Conservation (phyloP, 2,797 vertebrate species). For the Esox masquinongy region DNA sequence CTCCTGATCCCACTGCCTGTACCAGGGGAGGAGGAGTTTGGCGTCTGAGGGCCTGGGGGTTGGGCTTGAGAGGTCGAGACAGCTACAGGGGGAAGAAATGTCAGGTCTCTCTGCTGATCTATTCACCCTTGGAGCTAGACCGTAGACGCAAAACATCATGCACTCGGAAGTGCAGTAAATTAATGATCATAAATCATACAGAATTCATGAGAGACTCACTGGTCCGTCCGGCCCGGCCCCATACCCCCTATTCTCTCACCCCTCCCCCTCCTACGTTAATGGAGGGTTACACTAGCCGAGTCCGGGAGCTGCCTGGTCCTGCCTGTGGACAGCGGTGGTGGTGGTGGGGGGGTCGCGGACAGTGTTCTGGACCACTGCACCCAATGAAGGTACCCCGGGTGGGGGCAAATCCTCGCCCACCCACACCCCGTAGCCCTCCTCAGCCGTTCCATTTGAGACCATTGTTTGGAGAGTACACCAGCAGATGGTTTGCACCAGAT, state of each 20-base stretch:
- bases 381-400: conserved; percentile 49
- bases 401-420: conserved; percentile 49
- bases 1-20: not conserved
- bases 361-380: conserved; percentile 56
- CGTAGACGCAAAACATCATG: conserved; percentile 27
- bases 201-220: conserved; percentile 49
- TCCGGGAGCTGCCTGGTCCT: conserved; percentile 29
- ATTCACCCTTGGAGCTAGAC: not conserved
- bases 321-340: conserved; percentile 13
- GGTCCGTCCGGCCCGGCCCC: not conserved
- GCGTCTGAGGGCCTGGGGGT: not conserved
- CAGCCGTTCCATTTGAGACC: conserved; percentile 10
- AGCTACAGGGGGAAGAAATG: not conserved
- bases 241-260: conserved; percentile 12
- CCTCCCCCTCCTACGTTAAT: conserved; percentile 39
- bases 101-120: not conserved
- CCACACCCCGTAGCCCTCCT: conserved; percentile 15
- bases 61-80: conserved; percentile 5
- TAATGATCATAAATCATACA: conserved; percentile 62
- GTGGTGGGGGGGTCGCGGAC: conserved; percentile 12
- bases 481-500: conserved; percentile 60
- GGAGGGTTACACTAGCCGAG: conserved; percentile 28
- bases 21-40: not conserved
- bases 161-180: conserved; percentile 47
- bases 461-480: conserved; percentile 46